phyloP scores from a whole-genome alignment of 1,140 invertebrate species.

The Agraylea sexmaculata region DNA sequence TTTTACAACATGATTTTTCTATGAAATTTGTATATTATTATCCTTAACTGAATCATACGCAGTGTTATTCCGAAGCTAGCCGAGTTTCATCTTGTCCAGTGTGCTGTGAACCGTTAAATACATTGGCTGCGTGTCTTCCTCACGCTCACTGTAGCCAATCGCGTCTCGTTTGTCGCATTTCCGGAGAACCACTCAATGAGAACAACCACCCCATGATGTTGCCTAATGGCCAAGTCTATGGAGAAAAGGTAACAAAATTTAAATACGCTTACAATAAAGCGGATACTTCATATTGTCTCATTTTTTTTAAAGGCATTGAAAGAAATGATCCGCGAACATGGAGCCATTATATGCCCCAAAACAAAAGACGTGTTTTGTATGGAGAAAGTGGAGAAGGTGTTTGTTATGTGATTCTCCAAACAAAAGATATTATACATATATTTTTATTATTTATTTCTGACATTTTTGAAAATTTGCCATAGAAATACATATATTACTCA shows the following conservation, averaged over 20 bases:
- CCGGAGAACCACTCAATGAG: conserved; percentile 88
- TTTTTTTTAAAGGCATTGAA: conserved; percentile 56
- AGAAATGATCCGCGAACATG: conserved; percentile 82
- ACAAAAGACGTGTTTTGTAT: conserved; percentile 82
- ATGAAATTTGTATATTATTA: conserved; percentile 22
- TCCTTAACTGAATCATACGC: conserved; percentile 29
- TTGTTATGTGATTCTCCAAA: too few relatives aligned
- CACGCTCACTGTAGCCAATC: conserved; percentile 95
- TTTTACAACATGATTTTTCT: conserved; percentile 3
- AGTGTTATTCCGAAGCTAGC: conserved; percentile 53
- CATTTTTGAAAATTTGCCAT: too few relatives aligned
- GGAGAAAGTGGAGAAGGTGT: conserved; percentile 89
- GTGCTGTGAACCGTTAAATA: conserved; percentile 78
- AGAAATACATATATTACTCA: too few relatives aligned
- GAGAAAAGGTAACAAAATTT: conserved; percentile 76
- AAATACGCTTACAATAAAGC: too few relatives aligned
- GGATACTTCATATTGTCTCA: too few relatives aligned
- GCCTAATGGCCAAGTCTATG: conserved; percentile 96
- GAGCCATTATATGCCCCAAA: conserved; percentile 80
- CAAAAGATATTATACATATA: too few relatives aligned
- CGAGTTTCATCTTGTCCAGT: conserved; percentile 87
- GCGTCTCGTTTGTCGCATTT: conserved; percentile 82
- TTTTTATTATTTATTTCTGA: too few relatives aligned
- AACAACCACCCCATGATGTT: conserved; percentile 97
- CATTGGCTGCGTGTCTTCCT: conserved; percentile 74